Conservation (phyloP, 2,113 vertebrate genomes). For the Aplodontia rufa region DNA sequence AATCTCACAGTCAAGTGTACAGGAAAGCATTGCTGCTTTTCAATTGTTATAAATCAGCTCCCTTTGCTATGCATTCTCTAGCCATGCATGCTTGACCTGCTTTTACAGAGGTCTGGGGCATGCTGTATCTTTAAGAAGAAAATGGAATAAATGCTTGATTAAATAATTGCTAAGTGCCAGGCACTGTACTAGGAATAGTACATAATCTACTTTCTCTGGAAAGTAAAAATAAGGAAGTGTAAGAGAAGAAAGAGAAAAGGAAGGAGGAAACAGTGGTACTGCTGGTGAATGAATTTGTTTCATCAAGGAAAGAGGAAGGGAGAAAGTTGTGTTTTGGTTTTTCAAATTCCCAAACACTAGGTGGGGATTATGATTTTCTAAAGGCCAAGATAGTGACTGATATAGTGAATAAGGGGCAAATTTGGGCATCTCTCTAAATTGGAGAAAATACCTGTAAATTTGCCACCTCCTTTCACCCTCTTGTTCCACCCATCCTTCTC, state of each 20-base stretch:
- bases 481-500: constrained; percentile 51
- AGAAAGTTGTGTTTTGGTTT: not conserved
- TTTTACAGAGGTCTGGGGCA: not conserved
- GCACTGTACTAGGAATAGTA: not conserved
- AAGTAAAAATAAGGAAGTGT: not conserved
- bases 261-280: not conserved
- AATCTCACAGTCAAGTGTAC: not conserved
- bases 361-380: not conserved
- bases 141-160: not conserved
- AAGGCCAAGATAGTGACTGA: not conserved
- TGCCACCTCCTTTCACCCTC: constrained; percentile 55
- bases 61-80: not conserved
- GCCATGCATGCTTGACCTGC: not conserved
- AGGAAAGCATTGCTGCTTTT: not conserved
- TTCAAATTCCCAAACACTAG: not conserved
- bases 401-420: constrained; percentile 31
- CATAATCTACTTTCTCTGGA: not conserved
- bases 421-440: constrained; percentile 28
- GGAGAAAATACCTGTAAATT: constrained; percentile 69
- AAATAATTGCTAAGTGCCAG: not conserved
- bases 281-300: not conserved
- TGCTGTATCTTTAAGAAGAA: not conserved
- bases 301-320: not conserved
- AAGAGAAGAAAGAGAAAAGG: not conserved
- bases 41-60: not conserved